These are phyloP conservation scores for Zelostemma sp. DNA, from an alignment of 1,140 invertebrate genomes.

Conservation along the genomic window DNA sequence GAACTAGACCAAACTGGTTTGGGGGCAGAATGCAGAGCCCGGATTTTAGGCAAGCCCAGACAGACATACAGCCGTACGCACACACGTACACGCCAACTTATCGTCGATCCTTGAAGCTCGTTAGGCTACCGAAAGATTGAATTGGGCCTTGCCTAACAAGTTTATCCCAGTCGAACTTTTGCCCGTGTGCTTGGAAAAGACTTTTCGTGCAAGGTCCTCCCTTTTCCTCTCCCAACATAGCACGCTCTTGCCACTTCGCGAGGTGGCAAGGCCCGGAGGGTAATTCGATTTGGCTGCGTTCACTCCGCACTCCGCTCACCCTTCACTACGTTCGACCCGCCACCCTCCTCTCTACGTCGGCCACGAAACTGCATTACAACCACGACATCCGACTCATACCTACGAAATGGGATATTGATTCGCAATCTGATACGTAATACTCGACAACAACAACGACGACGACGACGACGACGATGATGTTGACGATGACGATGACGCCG, in stretches of 20 bases:
- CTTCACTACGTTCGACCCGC: constrained; percentile 24
- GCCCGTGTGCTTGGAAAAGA: constrained; percentile 22
- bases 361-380: constrained; percentile 62
- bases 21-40: constrained; percentile 13
- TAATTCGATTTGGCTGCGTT: constrained; percentile 62
- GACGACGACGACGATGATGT: constrained; percentile 28
- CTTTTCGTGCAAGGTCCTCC: constrained; percentile 16
- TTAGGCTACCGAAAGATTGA: constrained; percentile 47
- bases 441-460: constrained; percentile 44
- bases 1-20: not conserved
- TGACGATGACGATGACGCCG: constrained; percentile 17
- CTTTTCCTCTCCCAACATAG: constrained; percentile 21
- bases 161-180: constrained; percentile 39
- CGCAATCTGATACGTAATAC: constrained; percentile 61
- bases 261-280: constrained; percentile 50
- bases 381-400: constrained; percentile 61
- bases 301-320: constrained; percentile 45
- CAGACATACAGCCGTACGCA: not conserved
- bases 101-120: constrained; percentile 25
- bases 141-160: constrained; percentile 46
- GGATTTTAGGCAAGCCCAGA: constrained; percentile 19
- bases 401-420: constrained; percentile 67
- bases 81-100: not conserved
- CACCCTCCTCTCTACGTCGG: constrained; percentile 37
- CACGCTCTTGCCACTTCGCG: constrained; percentile 26